phyloP scores from a whole-genome alignment of 1,140 invertebrate genomes.

The Bombus impatiens region DNA sequence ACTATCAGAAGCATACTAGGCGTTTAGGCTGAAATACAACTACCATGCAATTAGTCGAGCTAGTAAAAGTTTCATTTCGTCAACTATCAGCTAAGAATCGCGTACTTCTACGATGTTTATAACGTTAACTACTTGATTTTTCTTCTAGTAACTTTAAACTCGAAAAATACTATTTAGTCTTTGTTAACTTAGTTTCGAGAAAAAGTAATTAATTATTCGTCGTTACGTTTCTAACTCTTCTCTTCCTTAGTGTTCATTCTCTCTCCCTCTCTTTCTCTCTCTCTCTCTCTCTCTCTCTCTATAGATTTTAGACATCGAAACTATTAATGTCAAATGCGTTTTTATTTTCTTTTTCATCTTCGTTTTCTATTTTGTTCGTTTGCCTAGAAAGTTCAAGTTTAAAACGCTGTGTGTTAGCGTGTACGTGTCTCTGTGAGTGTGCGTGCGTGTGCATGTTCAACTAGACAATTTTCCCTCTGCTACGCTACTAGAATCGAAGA shows the following conservation, averaged over 20 bases:
- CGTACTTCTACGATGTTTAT: constrained; percentile 61
- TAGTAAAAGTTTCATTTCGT: constrained; percentile 1
- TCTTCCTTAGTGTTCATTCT: neutral
- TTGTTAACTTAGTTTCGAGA: constrained; percentile 71
- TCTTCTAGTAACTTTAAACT: constrained; percentile 66
- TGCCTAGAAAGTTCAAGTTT: neutral
- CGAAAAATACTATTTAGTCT: constrained; percentile 76
- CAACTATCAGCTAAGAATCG: constrained; percentile 37
- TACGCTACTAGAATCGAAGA: constrained; percentile 12
- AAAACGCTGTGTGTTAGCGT: neutral
- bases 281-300: neutral
- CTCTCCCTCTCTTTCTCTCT: neutral
- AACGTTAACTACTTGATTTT: constrained; percentile 58
- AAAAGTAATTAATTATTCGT: constrained; percentile 44
- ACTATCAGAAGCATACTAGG: constrained; percentile 53
- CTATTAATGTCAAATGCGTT: constrained; percentile 20
- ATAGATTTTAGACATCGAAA: neutral
- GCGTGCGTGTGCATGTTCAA: neutral
- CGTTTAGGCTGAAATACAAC: constrained; percentile 64
- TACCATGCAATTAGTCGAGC: constrained; percentile 65
- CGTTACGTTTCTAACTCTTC: constrained; percentile 8
- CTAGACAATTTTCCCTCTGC: neutral
- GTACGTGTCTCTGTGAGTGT: neutral
- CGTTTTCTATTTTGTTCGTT: constrained; percentile 29
- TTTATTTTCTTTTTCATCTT: neutral